These are phyloP conservation scores for Nemopilema nomurai DNA, from an alignment of 30 jellyfish, hydroid and myxozoan species.

Conservation along the genomic window DNA sequence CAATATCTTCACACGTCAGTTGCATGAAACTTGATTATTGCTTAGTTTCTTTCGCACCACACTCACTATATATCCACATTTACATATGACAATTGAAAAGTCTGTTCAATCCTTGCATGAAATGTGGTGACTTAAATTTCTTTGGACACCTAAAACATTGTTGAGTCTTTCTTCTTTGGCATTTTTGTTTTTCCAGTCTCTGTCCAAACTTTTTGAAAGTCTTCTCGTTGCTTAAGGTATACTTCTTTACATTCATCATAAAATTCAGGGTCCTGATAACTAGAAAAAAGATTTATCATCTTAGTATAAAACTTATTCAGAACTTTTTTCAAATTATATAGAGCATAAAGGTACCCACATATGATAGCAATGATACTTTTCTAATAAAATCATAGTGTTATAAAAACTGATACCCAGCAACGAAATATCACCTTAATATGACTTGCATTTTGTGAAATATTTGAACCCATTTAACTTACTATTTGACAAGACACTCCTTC, in stretches of 20 bases:
- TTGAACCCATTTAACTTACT: slow-evolving; percentile 55
- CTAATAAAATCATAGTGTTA: too few species aligned
- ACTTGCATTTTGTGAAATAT: background rate
- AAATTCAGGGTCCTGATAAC: slow-evolving; percentile 80
- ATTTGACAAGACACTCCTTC: slow-evolving; percentile 67
- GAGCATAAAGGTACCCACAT: too few species aligned
- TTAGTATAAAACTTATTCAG: too few species aligned
- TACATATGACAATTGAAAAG: background rate
- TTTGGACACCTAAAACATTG: background rate
- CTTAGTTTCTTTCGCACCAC: background rate
- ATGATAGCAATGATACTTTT: too few species aligned
- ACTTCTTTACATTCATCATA: slow-evolving; percentile 76
- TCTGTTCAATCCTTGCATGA: too few species aligned
- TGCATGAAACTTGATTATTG: too few species aligned
- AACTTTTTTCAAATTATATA: too few species aligned
- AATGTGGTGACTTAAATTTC: background rate
- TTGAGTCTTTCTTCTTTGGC: slow-evolving; percentile 52
- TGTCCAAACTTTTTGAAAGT: slow-evolving; percentile 76
- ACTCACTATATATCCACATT: background rate
- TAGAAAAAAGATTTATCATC: slow-evolving; percentile 2
- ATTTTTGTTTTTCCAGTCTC: slow-evolving; percentile 78
- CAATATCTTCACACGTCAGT: background rate
- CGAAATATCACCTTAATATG: too few species aligned
- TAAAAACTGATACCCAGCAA: too few species aligned
- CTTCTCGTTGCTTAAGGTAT: slow-evolving; percentile 68